Percentiles rank a stretch among this genome's conserved stretches.
These are phyloP conservation scores for Melanostigma gelatinosum DNA, from an alignment of 2,113 vertebrate species.

Conservation along the genomic window DNA sequence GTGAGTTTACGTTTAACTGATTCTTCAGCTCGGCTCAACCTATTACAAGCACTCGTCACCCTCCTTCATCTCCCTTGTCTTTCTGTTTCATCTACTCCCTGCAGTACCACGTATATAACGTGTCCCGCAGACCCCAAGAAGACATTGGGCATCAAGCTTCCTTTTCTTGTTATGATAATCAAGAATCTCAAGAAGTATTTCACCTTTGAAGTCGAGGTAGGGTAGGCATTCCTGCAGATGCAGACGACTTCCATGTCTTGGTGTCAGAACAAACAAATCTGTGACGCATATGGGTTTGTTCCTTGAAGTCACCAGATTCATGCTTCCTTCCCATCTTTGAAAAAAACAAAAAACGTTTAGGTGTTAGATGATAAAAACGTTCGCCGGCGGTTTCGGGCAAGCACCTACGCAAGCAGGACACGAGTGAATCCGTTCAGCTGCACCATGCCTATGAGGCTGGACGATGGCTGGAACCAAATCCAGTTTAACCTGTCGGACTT, in stretches of 20 bases:
- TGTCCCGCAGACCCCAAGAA: conserved; percentile 99
- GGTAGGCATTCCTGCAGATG: conserved; percentile 5
- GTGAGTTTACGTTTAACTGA: conserved; percentile 73
- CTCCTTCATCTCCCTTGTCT: background rate
- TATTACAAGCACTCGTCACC: background rate
- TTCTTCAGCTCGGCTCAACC: background rate
- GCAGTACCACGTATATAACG: conserved; percentile 95
- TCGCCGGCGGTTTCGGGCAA: conserved; percentile 92
- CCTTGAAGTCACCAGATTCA: background rate
- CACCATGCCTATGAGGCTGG: conserved; percentile 98
- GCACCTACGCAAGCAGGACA: conserved; percentile 97
- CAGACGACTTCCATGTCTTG: background rate
- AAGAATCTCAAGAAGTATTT: conserved; percentile 99
- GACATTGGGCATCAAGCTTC: conserved; percentile 95
- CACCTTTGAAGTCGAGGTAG: conserved; percentile 97
- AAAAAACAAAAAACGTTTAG: conserved; percentile 68
- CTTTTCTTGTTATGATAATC: conserved; percentile 97
- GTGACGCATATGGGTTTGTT: background rate
- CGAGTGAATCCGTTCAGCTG: conserved; percentile 98
- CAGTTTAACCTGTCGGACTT: conserved; percentile 97
- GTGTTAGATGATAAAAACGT: conserved; percentile 98
- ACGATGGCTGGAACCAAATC: conserved; percentile 98
- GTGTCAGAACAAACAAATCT: background rate
- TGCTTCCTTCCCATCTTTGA: background rate
- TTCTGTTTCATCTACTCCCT: conserved; percentile 9